Evolutionary conservation across 2,888 invertebrate genomes (phyloP), one percentile per base, ranked within the genome.

Genomic region (Seira sanloemensis): DNA sequence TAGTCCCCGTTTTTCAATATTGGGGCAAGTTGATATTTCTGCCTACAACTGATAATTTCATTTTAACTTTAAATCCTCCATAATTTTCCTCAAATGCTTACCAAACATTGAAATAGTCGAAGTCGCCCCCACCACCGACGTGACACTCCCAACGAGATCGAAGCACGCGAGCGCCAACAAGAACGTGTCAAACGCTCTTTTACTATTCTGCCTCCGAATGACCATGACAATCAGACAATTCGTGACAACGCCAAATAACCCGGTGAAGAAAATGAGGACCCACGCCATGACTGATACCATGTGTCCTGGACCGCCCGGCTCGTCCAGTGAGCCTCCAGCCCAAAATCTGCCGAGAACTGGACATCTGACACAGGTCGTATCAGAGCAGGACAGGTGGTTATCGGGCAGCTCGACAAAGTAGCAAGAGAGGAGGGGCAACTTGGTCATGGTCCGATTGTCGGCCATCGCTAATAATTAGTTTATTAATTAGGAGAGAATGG

Each of bases 371-470:
- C 68, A 68, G 18, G 9, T 26, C 26, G 27, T 12, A 26, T 4
- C 1, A 24, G 68, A 26, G 18, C 68, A 68, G 9, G 24, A 25
- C n/a, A 68, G 9, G 1, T 19, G 5, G n/a, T 18, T 18, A 9
- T n/a, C n/a, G 5, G 68, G 68, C 68, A 68, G 16, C 5, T 68
- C n/a, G 26, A 68, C 9, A 24, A 68, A 26, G 37, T 37, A 37
- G 12, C 37, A 37, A 12, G 37, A 37, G 12, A 37, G 37, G 37
- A 37, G 37, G 37, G 37, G 37, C 37, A 37, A 37, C 37, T 37
- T 37, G 37, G 37, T 37, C 4, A 37, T 37, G 4, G 37, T 37
- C 12, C 37, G 37, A 37, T 37, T 37, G 37, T 37, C 37, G 12
- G 37, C 12, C 37, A 37, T 37, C 12, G 37, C 37, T 7, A 37